These are phyloP conservation scores for Arnoldichthys spilopterus DNA, from an alignment of 2,797 vertebrate genomes.

Conservation along the genomic window DNA sequence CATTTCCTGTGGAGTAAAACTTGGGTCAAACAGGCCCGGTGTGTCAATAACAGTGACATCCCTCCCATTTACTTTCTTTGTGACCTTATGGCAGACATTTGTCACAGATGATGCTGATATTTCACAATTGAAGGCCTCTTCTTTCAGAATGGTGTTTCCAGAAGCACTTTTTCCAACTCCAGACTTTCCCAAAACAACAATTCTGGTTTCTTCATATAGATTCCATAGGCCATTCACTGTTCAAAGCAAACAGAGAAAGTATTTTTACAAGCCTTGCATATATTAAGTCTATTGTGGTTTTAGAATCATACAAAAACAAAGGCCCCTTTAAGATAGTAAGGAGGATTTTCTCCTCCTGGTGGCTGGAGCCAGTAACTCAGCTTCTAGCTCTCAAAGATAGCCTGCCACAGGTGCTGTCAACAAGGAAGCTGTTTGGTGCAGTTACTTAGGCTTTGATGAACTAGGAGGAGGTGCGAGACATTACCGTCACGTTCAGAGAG, in stretches of 20 bases:
- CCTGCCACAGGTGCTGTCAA: no score
- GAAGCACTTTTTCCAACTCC: background rate
- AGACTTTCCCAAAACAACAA: background rate
- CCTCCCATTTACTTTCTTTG: background rate
- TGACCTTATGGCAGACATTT: background rate
- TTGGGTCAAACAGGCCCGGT: slow-evolving; percentile 6
- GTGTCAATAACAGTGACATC: background rate
- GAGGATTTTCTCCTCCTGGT: no score
- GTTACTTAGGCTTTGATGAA: no score
- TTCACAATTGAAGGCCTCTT: background rate
- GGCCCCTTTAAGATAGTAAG: no score
- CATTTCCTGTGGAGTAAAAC: background rate
- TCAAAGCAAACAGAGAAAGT: background rate
- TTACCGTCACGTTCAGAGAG: no score
- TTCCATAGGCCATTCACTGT: background rate
- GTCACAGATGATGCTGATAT: background rate
- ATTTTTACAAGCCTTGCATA: background rate
- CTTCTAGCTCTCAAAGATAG: no score
- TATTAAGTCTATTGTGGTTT: no score
- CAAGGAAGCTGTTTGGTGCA: no score
- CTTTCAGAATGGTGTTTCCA: background rate
- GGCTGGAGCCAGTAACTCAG: no score
- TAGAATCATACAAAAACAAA: no score
- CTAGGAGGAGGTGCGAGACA: no score
- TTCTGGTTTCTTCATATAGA: background rate